Percentiles rank a stretch among this genome's conserved stretches.
Conservation (phyloP, 1,140 invertebrate species). For the Zelostemma sp. region DNA sequence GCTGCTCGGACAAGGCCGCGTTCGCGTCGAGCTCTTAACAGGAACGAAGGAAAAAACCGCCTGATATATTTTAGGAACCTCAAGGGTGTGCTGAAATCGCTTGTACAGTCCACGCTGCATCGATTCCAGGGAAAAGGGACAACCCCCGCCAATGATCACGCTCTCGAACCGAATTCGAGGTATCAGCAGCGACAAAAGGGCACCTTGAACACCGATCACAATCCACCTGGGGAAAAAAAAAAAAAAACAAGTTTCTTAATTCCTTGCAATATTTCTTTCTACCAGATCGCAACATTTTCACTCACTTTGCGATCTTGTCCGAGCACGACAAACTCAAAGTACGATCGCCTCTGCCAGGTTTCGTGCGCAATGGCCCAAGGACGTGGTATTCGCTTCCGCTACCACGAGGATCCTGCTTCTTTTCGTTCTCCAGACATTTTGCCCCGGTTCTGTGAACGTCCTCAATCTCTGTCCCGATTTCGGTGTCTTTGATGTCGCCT, state of each 20-base stretch:
- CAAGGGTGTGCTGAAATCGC: conserved; percentile 61
- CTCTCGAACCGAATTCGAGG: conserved; percentile 79
- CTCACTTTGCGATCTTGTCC: conserved; percentile 84
- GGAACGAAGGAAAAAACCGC: conserved; percentile 63
- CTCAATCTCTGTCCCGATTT: conserved; percentile 35
- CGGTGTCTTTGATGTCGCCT: conserved; percentile 4
- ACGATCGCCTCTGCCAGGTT: conserved; percentile 91
- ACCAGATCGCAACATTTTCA: too few species aligned
- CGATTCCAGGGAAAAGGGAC: conserved; percentile 75
- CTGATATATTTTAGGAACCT: conserved; percentile 59
- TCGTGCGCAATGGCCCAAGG: conserved; percentile 83
- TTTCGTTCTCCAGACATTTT: conserved; percentile 78
- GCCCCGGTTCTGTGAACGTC: conserved; percentile 90
- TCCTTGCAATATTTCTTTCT: too few species aligned
- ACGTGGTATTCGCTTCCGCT: conserved; percentile 78
- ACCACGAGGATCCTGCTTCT: conserved; percentile 71
- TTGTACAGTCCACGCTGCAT: conserved; percentile 77
- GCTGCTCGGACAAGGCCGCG: conserved; percentile 73
- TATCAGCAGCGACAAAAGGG: conserved; percentile 80
- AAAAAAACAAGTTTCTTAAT: too few species aligned
- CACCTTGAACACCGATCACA: conserved; percentile 85
- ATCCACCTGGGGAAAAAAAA: conserved; percentile 80
- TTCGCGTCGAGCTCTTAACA: conserved; percentile 57
- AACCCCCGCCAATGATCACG: conserved; percentile 79
- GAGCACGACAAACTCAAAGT: conserved; percentile 93